Evolutionary conservation across 2,113 vertebrate species (phyloP), one percentile per base, ranked within the genome.

Genomic region (Melierax canorus): DNA sequence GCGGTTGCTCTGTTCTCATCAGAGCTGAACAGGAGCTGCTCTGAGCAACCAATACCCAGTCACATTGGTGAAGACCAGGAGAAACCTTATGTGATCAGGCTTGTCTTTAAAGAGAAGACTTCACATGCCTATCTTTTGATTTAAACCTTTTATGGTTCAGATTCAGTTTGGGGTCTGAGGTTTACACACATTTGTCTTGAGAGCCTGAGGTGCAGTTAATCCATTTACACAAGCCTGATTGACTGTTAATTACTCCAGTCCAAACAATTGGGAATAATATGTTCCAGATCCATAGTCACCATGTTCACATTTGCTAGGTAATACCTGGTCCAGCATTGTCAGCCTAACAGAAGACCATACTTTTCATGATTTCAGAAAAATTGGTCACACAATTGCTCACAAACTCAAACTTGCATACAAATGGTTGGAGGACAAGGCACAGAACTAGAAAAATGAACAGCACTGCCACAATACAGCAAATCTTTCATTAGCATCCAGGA

Each of bases 41-140:
- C 50, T 16, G 45, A 68, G 55, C 66, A 83, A 11, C 41, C 41
- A 53, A 39, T 24, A 22, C 19, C 19, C 55, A 7, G 38, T 1
- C 16, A 45, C 53, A n/a, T 2, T 2, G 7, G 14, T 30, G 53
- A 88, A 76, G 72, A 76, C 10, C 53, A 74, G n/a, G 38, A 53
- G 38, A 39, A 74, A 18, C 32, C 10, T 32, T 4, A 3, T 0
- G 0, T 15, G 11, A 38, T 20, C 30, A 7, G 21, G 23, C 22
- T 8, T 0, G 0, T 15, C 34, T 87, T 72, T 46, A 9, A 66
- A 58, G 19, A 80, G 36, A 76, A 64, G 20, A 77, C 29, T 23
- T 41, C 26, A 46, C 2, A 0, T 10, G 46, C n/a, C 10, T 43
- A 3, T 9, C 21, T 77, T 81, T 74, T 30, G 10, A 50, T 34